phyloP scores from a whole-genome alignment of 2,113 vertebrate genomes.

The Scytalopus superciliaris region DNA sequence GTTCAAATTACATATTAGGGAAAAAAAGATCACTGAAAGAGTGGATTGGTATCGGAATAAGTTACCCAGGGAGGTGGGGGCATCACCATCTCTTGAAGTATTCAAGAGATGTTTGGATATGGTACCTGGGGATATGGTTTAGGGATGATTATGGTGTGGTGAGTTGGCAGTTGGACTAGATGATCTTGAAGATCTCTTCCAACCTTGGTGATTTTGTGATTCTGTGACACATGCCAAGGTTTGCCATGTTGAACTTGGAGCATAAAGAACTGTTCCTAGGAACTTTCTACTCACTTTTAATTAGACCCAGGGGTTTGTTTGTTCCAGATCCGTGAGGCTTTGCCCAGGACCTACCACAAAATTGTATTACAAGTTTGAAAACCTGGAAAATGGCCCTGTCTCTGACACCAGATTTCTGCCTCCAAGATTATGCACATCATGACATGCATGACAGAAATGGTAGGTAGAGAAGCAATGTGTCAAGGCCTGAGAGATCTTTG shows the following conservation, averaged over 20 bases:
- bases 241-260: background rate
- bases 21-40: background rate
- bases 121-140: background rate
- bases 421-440: background rate
- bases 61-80: background rate
- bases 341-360: background rate
- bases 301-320: background rate
- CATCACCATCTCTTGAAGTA: background rate
- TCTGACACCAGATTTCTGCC: background rate
- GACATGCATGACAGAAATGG: rapidly evolving
- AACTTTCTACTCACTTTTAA: background rate
- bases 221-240: background rate
- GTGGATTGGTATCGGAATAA: background rate
- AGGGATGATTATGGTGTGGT: background rate
- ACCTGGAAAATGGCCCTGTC: background rate
- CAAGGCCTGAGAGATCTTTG: background rate
- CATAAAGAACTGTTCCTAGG: background rate
- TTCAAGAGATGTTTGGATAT: background rate
- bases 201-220: background rate
- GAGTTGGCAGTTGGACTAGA: background rate
- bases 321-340: background rate
- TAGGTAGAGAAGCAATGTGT: background rate
- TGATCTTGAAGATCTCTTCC: background rate
- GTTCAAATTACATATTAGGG: background rate
- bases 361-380: background rate